Evolutionary conservation across 2,113 vertebrate species (phyloP), one percentile per base, ranked within the genome.

Genomic region (Indicator maculatus): DNA sequence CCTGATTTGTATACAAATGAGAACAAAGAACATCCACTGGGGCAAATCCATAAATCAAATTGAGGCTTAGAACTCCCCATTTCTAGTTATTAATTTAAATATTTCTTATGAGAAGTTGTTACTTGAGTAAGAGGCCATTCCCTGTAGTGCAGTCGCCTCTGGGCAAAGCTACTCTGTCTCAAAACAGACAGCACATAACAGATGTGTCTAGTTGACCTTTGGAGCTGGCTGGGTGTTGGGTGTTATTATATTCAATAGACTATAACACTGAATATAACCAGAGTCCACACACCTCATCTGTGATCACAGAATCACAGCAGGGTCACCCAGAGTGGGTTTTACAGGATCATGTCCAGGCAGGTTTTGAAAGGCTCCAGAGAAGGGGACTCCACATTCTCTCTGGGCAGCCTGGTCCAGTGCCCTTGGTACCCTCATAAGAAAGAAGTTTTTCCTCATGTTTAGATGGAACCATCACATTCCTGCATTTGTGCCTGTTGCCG

Each of bases 121-220:
- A 36, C 1, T 27, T 45, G 67, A 91, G 65, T 24, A 59, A 66
- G 50, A 88, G 26, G 45, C n/a, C 7, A 1, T 23, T 89, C 20
- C 41, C n/a, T 87, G n/a, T 31, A 81, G 36, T 33, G 28, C 64
- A 33, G 16, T 33, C 69, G 66, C 9, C 8, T 9, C 47, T 56
- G 28, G 78, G 44, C 61, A 44, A 0, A 0, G 30, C 55, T 39
- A 4, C 23, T 39, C 21, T 30, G 0, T 16, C 55, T 56, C 24
- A 83, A 36, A 83, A 36, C 0, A 80, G 44, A 3, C 16, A 50
- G 55, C 11, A 66, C 36, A 50, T 26, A 31, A 27, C 2, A 2
- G 60, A 21, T n/a, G 21, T 28, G 58, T 33, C 47, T 67, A 16
- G 38, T 47, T 69, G 47, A 20, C 31, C 41, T 84, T 36, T 44